Conservation (phyloP, 2,888 invertebrate species). For the Drosophila kokeensis region DNA sequence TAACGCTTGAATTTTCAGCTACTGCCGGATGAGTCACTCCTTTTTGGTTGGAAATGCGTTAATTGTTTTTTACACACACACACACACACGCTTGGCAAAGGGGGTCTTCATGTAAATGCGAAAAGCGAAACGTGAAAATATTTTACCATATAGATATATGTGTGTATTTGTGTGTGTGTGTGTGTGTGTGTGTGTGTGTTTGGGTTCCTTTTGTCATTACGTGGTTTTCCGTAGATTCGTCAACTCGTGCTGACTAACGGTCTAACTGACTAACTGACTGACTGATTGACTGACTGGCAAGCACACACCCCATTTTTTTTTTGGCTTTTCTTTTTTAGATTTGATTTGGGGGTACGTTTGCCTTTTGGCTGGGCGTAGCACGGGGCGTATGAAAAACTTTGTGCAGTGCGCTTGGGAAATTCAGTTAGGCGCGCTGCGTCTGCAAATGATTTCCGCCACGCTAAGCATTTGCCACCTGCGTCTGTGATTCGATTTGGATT, state of each 20-base stretch:
- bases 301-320: slow-evolving; percentile 27
- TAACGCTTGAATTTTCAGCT: slow-evolving; percentile 51
- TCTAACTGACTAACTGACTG: slow-evolving; percentile 31
- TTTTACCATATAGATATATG: slow-evolving; percentile 48
- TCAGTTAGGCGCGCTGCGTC: slow-evolving; percentile 54
- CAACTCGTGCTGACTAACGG: slow-evolving; percentile 53
- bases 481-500: slow-evolving; percentile 63
- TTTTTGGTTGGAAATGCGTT: slow-evolving; percentile 63
- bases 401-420: slow-evolving; percentile 37
- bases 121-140: slow-evolving; percentile 71
- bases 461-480: slow-evolving; percentile 64
- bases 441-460: slow-evolving; percentile 69
- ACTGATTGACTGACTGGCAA: slow-evolving; percentile 25
- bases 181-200: slow-evolving; percentile 8
- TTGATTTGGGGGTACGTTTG: slow-evolving; percentile 1
- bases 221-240: slow-evolving; percentile 67
- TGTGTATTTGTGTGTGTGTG: slow-evolving; percentile 12
- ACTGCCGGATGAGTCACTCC: slow-evolving; percentile 66
- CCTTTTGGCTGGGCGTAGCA: slow-evolving; percentile 34
- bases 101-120: slow-evolving; percentile 52
- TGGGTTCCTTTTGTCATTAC: slow-evolving; percentile 46
- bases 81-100: slow-evolving; percentile 7
- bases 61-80: slow-evolving; percentile 71
- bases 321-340: slow-evolving; percentile 3
- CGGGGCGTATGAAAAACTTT: slow-evolving; percentile 63